Conservation (phyloP, 2,113 vertebrate genomes). For the Rostratula benghalensis region DNA sequence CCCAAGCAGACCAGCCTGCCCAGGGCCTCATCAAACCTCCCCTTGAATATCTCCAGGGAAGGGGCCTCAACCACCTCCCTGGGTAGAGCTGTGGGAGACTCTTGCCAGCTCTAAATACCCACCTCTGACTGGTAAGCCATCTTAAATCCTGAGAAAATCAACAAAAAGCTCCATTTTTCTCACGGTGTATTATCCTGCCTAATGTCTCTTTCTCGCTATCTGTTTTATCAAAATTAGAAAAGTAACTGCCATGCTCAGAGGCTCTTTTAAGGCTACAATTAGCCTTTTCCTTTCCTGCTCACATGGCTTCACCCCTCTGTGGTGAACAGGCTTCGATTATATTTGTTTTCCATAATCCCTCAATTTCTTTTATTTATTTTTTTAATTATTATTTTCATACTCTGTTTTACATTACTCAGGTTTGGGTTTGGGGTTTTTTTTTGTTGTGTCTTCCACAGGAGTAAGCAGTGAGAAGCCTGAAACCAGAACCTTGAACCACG, state of each 20-base stretch:
- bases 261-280: neutral
- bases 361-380: neutral
- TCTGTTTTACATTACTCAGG: neutral
- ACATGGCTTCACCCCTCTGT: neutral
- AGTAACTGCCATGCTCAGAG: neutral
- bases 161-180: neutral
- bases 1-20: too few species aligned
- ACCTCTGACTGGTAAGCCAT: neutral
- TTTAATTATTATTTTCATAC: neutral
- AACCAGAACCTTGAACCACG: neutral
- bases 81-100: rapidly evolving
- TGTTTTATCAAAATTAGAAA: neutral
- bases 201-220: neutral
- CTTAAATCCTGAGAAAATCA: neutral
- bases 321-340: neutral
- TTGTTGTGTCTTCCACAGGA: neutral
- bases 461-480: neutral
- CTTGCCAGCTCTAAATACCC: neutral
- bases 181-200: neutral
- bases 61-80: too few species aligned
- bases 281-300: neutral
- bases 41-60: too few species aligned
- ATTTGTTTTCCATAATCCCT: neutral
- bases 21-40: too few species aligned
- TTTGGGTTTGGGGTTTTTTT: neutral